Conservation (phyloP, 2,113 vertebrate species). For the Dissostichus mawsoni region DNA sequence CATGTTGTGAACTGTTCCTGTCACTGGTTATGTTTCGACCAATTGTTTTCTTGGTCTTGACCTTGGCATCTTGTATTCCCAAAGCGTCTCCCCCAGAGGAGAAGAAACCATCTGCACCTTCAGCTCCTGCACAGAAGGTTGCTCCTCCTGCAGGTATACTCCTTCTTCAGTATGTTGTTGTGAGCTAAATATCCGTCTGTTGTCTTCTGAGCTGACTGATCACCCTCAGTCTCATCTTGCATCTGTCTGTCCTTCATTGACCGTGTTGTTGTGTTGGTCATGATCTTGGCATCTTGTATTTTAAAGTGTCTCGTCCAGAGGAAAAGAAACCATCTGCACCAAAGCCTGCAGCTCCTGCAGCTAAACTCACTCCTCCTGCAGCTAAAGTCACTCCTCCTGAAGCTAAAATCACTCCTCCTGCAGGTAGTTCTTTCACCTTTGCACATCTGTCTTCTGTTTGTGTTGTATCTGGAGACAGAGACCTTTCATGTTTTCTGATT, state of each 20-base stretch:
- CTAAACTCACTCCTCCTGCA: slow-evolving; percentile 19
- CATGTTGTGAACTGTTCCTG: background rate
- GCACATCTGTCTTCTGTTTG: background rate
- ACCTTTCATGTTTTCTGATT: too few relatives aligned
- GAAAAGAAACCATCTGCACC: slow-evolving; percentile 54
- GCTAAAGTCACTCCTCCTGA: slow-evolving; percentile 14
- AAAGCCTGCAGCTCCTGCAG: slow-evolving; percentile 35
- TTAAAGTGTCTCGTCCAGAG: slow-evolving; percentile 55
- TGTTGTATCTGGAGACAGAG: too few relatives aligned
- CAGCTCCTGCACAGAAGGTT: slow-evolving; percentile 24
- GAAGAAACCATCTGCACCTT: slow-evolving; percentile 47
- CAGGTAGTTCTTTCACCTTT: slow-evolving; percentile 41
- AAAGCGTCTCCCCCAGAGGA: slow-evolving; percentile 60
- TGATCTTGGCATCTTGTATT: slow-evolving; percentile 45
- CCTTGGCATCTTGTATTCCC: slow-evolving; percentile 58
- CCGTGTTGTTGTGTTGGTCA: slow-evolving; percentile 12
- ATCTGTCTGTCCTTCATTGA: slow-evolving; percentile 19
- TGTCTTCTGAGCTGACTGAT: background rate
- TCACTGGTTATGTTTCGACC: background rate
- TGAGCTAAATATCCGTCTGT: background rate
- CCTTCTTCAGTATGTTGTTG: background rate
- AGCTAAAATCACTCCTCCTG: slow-evolving; percentile 6
- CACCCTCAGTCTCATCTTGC: background rate
- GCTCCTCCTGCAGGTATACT: slow-evolving; percentile 44
- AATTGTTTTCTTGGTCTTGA: slow-evolving; percentile 41